Evolutionary conservation across 2,113 vertebrate genomes (phyloP).

Genomic region (Callorhinus ursinus): DNA sequence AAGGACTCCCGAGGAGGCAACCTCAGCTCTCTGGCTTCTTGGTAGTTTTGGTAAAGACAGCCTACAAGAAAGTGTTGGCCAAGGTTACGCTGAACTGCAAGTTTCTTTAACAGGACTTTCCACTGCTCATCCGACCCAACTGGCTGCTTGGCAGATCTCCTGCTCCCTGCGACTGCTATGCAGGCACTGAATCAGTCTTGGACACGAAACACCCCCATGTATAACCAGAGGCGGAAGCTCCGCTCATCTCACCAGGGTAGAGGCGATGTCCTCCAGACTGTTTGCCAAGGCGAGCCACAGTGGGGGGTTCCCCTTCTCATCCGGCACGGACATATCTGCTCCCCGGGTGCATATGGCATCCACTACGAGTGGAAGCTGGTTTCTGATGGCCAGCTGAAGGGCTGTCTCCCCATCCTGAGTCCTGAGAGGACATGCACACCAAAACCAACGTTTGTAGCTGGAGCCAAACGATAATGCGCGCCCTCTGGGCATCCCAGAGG

Average conservation of each 20-base stretch:
- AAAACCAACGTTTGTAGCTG: background rate
- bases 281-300: constrained; percentile 95
- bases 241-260: constrained; percentile 92
- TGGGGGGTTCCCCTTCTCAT: constrained; percentile 96
- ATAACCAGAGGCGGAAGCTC: background rate
- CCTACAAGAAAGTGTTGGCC: background rate
- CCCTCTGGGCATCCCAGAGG: background rate
- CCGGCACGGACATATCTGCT: constrained; percentile 96
- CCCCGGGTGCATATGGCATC: constrained; percentile 98
- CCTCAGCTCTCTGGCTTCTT: background rate
- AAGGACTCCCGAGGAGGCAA: background rate
- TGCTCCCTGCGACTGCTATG: background rate
- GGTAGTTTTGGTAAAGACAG: background rate
- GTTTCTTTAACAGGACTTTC: background rate
- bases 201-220: background rate
- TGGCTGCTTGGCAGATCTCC: background rate
- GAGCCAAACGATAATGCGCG: background rate
- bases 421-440: constrained; percentile 80
- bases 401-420: constrained; percentile 96
- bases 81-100: background rate
- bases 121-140: background rate
- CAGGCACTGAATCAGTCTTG: background rate
- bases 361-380: constrained; percentile 97
- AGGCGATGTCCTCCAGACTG: constrained; percentile 96
- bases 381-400: constrained; percentile 96